phyloP scores from a whole-genome alignment of 2,797 vertebrate species.

The Oceanodroma leucorhoa region DNA sequence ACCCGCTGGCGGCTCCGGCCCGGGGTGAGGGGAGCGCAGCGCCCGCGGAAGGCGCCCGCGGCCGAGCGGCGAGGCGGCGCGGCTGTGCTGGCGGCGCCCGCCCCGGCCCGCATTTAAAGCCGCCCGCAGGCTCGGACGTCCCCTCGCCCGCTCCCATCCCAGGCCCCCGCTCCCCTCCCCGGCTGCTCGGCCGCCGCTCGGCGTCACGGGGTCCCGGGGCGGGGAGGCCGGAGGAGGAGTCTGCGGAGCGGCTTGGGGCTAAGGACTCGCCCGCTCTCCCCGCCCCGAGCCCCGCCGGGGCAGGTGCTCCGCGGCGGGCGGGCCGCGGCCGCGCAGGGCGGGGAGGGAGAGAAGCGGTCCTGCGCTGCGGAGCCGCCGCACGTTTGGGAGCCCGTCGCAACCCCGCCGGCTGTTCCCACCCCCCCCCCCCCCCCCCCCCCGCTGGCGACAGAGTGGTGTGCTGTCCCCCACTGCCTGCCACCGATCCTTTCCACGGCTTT shows the following conservation, averaged over 20 bases:
- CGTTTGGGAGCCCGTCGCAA: too few relatives aligned
- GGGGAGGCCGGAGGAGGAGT: constrained; percentile 34
- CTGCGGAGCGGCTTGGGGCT: not conserved
- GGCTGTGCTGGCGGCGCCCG: not conserved
- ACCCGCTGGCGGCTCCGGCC: not conserved
- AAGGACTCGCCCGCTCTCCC: not conserved
- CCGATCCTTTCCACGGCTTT: too few relatives aligned
- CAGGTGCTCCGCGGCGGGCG: not conserved
- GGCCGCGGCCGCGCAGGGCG: too few relatives aligned
- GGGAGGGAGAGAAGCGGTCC: not conserved
- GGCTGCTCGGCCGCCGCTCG: not conserved
- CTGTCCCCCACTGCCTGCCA: too few relatives aligned
- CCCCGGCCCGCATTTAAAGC: constrained; percentile 51
- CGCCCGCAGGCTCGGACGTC: not conserved
- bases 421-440: too few relatives aligned
- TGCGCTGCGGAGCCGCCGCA: too few relatives aligned
- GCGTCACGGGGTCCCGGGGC: constrained; percentile 46
- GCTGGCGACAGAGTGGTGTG: too few relatives aligned
- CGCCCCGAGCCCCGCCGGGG: not conserved
- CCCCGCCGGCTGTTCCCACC: too few relatives aligned
- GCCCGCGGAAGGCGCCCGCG: not conserved
- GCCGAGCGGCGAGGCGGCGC: not conserved
- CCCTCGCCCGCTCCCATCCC: constrained; percentile 65
- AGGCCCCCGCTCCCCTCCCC: constrained; percentile 43
- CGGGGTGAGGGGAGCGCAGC: too few relatives aligned